These are phyloP conservation scores for Brachionus koreanus DNA, from an alignment of 1,140 invertebrate species.

Conservation along the genomic window DNA sequence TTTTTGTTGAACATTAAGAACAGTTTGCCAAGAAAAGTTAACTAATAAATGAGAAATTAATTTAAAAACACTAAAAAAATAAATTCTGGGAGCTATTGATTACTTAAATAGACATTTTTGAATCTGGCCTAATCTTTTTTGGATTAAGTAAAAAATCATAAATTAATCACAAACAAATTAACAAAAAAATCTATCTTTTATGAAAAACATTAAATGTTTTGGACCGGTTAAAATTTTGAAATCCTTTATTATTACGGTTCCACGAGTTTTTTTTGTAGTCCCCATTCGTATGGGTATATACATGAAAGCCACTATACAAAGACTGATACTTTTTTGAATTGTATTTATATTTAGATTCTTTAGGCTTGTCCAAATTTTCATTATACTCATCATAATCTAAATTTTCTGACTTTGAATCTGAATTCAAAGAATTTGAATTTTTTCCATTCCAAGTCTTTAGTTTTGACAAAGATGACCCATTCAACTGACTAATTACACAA, in stretches of 20 bases:
- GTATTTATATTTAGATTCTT: slow-evolving; percentile 6
- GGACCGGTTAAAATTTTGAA: slow-evolving; percentile 6
- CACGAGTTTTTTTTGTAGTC: not conserved
- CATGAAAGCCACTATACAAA: slow-evolving; percentile 31
- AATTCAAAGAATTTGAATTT: not conserved
- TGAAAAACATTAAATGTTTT: slow-evolving; percentile 38
- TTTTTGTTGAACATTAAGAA: not conserved
- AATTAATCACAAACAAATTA: not conserved
- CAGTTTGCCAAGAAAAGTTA: not conserved
- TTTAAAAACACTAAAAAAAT: not conserved
- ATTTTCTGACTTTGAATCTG: not conserved
- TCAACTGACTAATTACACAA: not conserved
- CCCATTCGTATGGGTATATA: not conserved
- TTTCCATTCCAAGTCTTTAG: not conserved
- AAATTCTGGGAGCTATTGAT: not conserved
- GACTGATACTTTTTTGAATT: slow-evolving; percentile 33
- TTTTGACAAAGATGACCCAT: not conserved
- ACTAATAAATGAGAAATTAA: not conserved
- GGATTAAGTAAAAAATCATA: not conserved
- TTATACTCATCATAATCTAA: not conserved
- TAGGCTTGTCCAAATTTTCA: not conserved
- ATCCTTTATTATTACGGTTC: not conserved
- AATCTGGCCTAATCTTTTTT: not conserved
- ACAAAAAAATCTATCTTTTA: slow-evolving; percentile 1
- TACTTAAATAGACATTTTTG: not conserved